A percentile compares a stretch with the other conserved stretches of the same genome.
Conservation (phyloP, 1,140 invertebrate species). For the Euschistus heros region DNA sequence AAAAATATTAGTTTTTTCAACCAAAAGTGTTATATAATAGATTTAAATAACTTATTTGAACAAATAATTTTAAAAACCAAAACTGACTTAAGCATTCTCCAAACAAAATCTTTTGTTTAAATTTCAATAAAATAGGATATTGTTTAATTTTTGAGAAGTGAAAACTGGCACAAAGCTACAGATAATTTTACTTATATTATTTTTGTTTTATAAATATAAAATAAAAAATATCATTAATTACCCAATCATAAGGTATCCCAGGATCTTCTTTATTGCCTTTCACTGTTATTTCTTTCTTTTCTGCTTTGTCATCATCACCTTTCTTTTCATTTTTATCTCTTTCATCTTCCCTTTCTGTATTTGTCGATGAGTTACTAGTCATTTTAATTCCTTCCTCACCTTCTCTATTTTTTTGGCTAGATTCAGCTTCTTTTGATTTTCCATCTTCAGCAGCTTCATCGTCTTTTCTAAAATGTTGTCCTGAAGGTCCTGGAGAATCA, state of each 20-base stretch:
- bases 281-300: constrained; percentile 31
- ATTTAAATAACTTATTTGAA: no score
- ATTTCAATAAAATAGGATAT: no score
- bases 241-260: constrained; percentile 75
- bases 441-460: constrained; percentile 16
- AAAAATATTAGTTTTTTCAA: no score
- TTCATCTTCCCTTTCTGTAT: constrained; percentile 17
- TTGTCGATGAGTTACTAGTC: neutral
- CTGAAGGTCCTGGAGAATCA: neutral
- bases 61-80: no score
- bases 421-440: constrained; percentile 2
- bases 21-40: no score
- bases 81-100: no score
- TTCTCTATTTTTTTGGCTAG: constrained; percentile 7
- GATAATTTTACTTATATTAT: no score
- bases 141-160: no score
- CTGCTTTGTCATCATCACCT: constrained; percentile 37
- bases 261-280: constrained; percentile 53
- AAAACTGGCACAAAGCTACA: no score
- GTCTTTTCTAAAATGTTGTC: constrained; percentile 11
- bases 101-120: no score
- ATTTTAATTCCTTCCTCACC: neutral
- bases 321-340: constrained; percentile 30
- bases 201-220: no score
- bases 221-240: constrained; percentile 31